These are phyloP conservation scores for Allolobophora icterica DNA, from an alignment of 2,888 invertebrate genomes.

Conservation along the genomic window DNA sequence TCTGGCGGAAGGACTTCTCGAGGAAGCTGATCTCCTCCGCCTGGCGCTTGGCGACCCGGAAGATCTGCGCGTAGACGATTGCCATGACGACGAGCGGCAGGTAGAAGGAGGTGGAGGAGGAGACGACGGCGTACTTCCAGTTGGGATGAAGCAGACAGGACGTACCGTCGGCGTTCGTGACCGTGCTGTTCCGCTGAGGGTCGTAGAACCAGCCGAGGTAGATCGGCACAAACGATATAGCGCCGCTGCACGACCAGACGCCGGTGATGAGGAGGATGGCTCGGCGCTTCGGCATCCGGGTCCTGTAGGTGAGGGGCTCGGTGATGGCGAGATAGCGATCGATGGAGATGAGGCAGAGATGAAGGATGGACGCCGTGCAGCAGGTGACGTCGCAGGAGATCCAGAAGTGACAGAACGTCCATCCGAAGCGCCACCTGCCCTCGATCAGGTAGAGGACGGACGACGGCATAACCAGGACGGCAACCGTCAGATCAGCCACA, in stretches of 20 bases:
- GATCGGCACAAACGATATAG: constrained; percentile 62
- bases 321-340: constrained; percentile 61
- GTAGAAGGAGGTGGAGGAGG: constrained; percentile 60
- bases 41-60: constrained; percentile 57
- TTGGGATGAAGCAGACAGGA: constrained; percentile 54
- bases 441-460: constrained; percentile 55
- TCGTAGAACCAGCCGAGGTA: constrained; percentile 53
- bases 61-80: constrained; percentile 57
- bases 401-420: constrained; percentile 61
- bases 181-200: background rate
- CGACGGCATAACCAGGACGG: constrained; percentile 61
- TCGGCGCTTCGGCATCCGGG: constrained; percentile 52
- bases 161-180: background rate
- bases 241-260: constrained; percentile 56
- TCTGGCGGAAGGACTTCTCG: background rate
- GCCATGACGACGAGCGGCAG: constrained; percentile 59
- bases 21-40: constrained; percentile 34
- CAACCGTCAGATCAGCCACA: constrained; percentile 61
- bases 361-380: constrained; percentile 62
- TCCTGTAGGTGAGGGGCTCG: constrained; percentile 56
- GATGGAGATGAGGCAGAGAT: constrained; percentile 58
- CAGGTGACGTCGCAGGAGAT: constrained; percentile 63
- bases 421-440: constrained; percentile 58
- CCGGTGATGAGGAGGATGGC: constrained; percentile 52
- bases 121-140: constrained; percentile 58